Evolutionary conservation across 1,140 invertebrate genomes (phyloP).

Genomic region (Drosophila mojavensis): DNA sequence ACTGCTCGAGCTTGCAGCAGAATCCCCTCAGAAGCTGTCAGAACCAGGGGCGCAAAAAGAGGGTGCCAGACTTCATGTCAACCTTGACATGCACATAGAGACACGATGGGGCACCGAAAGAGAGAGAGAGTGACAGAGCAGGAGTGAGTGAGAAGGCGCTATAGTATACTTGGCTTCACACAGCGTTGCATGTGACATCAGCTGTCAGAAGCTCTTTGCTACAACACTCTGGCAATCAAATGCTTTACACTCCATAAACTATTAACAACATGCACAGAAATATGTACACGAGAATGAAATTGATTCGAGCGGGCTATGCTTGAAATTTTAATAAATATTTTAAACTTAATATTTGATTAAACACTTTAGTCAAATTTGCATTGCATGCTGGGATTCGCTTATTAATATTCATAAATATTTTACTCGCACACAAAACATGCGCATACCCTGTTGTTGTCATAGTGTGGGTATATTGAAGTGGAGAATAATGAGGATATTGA

Average conservation of each 20-base stretch:
- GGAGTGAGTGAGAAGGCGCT: background rate
- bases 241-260: constrained; percentile 7
- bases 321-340: constrained; percentile 16
- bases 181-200: constrained; percentile 57
- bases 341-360: constrained; percentile 33
- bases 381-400: constrained; percentile 24
- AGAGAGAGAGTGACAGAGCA: background rate
- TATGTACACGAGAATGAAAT: background rate
- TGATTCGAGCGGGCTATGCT: background rate
- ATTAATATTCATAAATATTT: constrained; percentile 49
- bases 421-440: constrained; percentile 14
- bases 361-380: constrained; percentile 39
- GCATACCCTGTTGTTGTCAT: constrained; percentile 1
- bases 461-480: background rate
- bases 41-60: constrained; percentile 16
- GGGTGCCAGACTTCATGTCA: constrained; percentile 54
- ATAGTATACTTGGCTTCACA: constrained; percentile 16
- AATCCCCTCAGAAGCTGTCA: constrained; percentile 50
- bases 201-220: constrained; percentile 70
- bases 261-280: constrained; percentile 11
- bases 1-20: constrained; percentile 8
- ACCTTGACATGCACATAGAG: constrained; percentile 57
- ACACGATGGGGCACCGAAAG: background rate
- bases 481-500: too few species aligned
- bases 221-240: constrained; percentile 34